phyloP scores from a whole-genome alignment of 92 coral and sea anemone genomes.

The Epizoanthus ramosus region DNA sequence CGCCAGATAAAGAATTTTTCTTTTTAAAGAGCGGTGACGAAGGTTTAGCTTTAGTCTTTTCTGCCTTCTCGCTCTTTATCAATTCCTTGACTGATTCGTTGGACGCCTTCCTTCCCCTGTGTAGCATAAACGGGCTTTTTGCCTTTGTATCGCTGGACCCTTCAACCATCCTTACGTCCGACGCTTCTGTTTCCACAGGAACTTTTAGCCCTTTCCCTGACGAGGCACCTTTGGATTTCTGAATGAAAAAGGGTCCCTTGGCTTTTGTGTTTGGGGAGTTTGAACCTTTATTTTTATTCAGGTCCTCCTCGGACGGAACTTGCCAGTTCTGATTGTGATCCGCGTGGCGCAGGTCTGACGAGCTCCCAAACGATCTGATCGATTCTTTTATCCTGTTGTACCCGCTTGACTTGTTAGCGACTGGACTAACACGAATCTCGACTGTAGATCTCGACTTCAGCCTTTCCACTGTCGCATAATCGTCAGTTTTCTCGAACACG shows the following conservation, averaged over 20 bases:
- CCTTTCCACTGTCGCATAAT: conserved; percentile 8
- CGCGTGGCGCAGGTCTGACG: conserved; percentile 24
- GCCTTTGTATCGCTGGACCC: conserved; percentile 32
- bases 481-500: conserved; percentile 25
- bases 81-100: not conserved
- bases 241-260: conserved; percentile 57
- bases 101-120: conserved; percentile 14
- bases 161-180: conserved; percentile 27
- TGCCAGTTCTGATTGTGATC: conserved; percentile 30
- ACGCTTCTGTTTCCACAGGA: conserved; percentile 20
- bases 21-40: conserved; percentile 22
- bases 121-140: conserved; percentile 35
- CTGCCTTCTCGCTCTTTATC: not conserved
- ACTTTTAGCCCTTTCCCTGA: conserved; percentile 38
- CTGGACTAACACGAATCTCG: conserved; percentile 4
- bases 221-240: conserved; percentile 52
- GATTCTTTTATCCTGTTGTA: conserved; percentile 38
- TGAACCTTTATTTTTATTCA: conserved; percentile 3
- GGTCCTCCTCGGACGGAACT: conserved; percentile 26
- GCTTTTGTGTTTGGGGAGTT: conserved; percentile 37
- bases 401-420: conserved; percentile 17
- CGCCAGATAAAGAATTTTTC: not conserved
- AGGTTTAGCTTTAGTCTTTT: conserved; percentile 11
- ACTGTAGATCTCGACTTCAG: conserved; percentile 18
- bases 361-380: conserved; percentile 28